Base-by-base conservation (phyloP, 1,140 invertebrate species). In the Drosophila kanapiae region DNA sequence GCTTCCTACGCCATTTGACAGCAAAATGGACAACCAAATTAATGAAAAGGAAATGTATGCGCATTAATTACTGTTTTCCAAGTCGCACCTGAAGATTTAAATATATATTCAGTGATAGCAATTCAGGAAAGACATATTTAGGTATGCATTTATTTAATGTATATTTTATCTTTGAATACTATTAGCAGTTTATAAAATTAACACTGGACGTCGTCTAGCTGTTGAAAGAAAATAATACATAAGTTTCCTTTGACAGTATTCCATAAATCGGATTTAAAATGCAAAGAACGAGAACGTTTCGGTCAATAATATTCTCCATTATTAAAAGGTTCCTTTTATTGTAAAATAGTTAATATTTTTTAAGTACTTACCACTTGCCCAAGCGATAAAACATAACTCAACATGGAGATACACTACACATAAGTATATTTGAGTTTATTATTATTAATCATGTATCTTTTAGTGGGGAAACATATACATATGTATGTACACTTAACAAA, bases 381-480 rank as follows among this genome's bases (percentile, higher is more conserved):
- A 4, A 6, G 7, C 13, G 37, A 54, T 29, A 47, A 47, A 31
- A 47, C 3, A 23, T 23, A 23, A 23, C 23, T 18, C 11, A n/a
- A 27, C 27, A 23, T 16, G 5, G 29, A 61, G 8, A 54, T 64
- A 68, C 57, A 60, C 82, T 82, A 86, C 61, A 86, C 78, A 85
- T 85, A 78, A 58, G 43, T 82, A 82, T 85, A 69, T 80, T 59
- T 78, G 82, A 75, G 74, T 86, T 86, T 87, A 87, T 86, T 87
- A 87, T 86, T 86, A 86, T 82, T 82, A 58, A 43, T 80, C 59
- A 38, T 77, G 51, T 54, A 58, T 68, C 47, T 54, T 47, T 78
- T 64, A 63, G 70, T 74, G 59, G 40, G 63, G 48, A 82, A 87
- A 87, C 80, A 87, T 86, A 86, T 72, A 71, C 69, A 72, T 72